A percentile compares a stretch with the other conserved stretches of the same genome.
These are phyloP conservation scores for Dryococelus australis DNA, from an alignment of 2,888 invertebrate genomes.

Conservation along the genomic window DNA sequence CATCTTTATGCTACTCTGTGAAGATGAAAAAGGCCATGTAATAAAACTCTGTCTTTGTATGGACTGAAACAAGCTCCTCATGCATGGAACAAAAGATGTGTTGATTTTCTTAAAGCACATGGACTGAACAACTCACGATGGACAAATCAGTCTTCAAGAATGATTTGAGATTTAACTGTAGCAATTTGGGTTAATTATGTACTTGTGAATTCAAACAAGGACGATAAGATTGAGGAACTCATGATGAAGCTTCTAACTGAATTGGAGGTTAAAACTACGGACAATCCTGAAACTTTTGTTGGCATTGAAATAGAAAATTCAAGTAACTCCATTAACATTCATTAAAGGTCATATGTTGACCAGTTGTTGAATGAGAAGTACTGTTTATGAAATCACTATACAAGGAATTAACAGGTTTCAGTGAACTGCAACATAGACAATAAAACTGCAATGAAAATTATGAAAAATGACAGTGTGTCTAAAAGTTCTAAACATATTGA, in stretches of 20 bases:
- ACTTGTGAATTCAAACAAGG: too few species aligned
- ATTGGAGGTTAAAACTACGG: not conserved
- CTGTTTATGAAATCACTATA: too few species aligned
- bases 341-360: not conserved
- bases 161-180: not conserved
- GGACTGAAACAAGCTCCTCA: not conserved
- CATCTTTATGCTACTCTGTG: not conserved
- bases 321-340: not conserved
- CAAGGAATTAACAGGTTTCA: too few species aligned
- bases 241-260: not conserved
- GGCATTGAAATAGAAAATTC: not conserved
- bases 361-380: too few species aligned
- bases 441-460: too few species aligned
- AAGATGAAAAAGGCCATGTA: not conserved
- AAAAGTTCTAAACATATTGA: too few species aligned
- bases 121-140: not conserved
- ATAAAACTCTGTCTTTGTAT: not conserved
- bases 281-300: not conserved
- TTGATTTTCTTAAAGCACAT: not conserved
- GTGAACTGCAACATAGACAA: too few species aligned
- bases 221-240: not conserved
- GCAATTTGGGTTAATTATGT: too few species aligned
- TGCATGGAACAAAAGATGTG: not conserved
- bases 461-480: too few species aligned
- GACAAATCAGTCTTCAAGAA: not conserved